phyloP scores from a whole-genome alignment of 1,140 invertebrate species.

The Hylyphantes graminicola region DNA sequence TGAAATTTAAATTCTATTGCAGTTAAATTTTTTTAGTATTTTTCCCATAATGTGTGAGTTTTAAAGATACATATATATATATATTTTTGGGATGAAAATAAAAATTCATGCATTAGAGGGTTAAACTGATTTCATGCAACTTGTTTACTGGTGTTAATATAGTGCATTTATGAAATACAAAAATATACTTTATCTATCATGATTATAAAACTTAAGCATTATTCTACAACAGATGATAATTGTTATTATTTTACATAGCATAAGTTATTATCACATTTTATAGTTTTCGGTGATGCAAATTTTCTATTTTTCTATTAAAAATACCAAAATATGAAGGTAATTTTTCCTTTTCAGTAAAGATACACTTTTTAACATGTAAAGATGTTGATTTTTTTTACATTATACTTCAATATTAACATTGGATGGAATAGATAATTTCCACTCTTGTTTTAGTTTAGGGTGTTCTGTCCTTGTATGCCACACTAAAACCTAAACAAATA shows the following conservation, averaged over 20 bases:
- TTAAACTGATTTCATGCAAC: no score
- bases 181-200: no score
- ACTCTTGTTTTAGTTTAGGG: conserved; percentile 78
- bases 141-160: no score
- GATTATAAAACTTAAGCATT: no score
- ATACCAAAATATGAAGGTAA: not conserved
- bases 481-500: conserved; percentile 73
- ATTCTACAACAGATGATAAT: not conserved
- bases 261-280: not conserved
- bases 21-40: no score
- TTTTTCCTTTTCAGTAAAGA: not conserved
- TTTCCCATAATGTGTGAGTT: no score
- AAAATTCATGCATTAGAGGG: no score
- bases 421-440: conserved; percentile 70
- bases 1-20: no score
- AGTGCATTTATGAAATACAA: no score
- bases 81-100: no score
- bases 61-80: no score
- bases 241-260: not conserved
- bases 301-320: not conserved
- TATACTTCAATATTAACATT: conserved; percentile 68
- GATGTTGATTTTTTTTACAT: not conserved
- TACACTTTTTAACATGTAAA: not conserved
- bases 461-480: conserved; percentile 97
- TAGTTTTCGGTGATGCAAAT: not conserved